Conservation (phyloP, 1,140 invertebrate genomes). For the Anthonomus grandis region DNA sequence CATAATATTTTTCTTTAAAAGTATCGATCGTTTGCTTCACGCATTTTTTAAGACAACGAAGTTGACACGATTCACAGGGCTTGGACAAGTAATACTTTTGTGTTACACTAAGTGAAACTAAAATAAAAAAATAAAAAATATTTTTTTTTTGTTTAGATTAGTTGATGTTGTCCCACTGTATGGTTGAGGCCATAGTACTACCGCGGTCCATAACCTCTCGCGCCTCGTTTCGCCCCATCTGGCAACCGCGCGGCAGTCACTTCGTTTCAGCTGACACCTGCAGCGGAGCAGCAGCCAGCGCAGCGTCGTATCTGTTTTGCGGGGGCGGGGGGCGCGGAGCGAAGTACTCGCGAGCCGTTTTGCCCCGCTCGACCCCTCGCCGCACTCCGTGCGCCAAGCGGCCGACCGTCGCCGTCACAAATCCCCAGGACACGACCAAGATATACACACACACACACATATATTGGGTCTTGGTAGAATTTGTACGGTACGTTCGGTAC, state of each 20-base stretch:
- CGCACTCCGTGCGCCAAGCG: too few species aligned
- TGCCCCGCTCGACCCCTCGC: slow-evolving; percentile 9
- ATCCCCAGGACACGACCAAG: slow-evolving; percentile 40
- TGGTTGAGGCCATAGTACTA: slow-evolving; percentile 21
- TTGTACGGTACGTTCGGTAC: too few species aligned
- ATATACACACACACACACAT: slow-evolving; percentile 31
- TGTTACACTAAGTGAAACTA: too few species aligned
- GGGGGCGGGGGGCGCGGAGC: slow-evolving; percentile 36
- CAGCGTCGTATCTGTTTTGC: slow-evolving; percentile 38
- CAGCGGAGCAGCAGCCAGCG: too few species aligned
- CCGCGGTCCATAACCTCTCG: slow-evolving; percentile 26
- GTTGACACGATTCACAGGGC: too few species aligned
- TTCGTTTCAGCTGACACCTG: slow-evolving; percentile 46
- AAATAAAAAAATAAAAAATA: not conserved
- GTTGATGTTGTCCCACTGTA: too few species aligned
- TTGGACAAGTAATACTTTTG: too few species aligned
- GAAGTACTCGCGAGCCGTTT: slow-evolving; percentile 36
- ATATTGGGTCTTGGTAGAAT: too few species aligned
- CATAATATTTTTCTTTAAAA: too few species aligned
- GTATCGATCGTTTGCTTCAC: too few species aligned
- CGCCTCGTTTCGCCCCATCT: not conserved
- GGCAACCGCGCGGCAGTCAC: slow-evolving; percentile 24
- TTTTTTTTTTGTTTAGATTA: not conserved
- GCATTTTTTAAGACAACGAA: too few species aligned
- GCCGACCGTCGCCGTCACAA: slow-evolving; percentile 36